Base-by-base conservation (phyloP, 2,113 vertebrate species). In the Pholis gunnellus region DNA sequence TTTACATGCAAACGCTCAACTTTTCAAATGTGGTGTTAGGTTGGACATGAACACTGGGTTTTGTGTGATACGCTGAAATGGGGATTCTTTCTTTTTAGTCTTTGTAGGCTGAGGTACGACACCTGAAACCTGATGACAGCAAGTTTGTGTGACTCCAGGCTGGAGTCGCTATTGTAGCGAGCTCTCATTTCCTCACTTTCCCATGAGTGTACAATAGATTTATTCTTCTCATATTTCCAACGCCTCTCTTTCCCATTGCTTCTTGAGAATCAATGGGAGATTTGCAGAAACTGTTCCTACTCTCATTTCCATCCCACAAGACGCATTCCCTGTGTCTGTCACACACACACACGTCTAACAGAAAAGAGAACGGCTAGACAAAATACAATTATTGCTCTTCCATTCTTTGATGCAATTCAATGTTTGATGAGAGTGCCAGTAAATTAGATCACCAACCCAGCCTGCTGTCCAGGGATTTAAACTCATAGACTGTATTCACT, bases 191-290 rank as follows among this genome's bases (percentile, higher is more conserved):
- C 71, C 68, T n/a, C 46, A 83, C 85, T 89, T 94, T 93, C 90
- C 88, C 92, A 93, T 79, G 88, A 85, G 59, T 59, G 42, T 20
- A 91, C 90, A 92, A 87, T 82, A 73, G 88, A 91, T 83, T 61
- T 71, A 68, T 65, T 83, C 86, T 63, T 72, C 90, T 94, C 87
- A 72, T 68, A 83, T 92, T 90, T 84, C 91, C 75, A 40, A 54
- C 2, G 5, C 52, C 36, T 74, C 56, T 20, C 27, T 69, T 76
- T 81, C 75, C 69, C 69, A 27, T 54, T 64, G 46, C 85, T 79
- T 17, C 72, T 79, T 44, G 48, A 86, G 67, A 76, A 67, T 91
- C 72, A 84, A 61, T 89, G 75, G 71, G 40, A 82, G 60, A 68
- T 77, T 77, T 80, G 34, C 60, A 27, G 31, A 85, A 74, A 75